Evolutionary conservation across 2,888 invertebrate species (phyloP).

Genomic region (Galerucella pusilla): DNA sequence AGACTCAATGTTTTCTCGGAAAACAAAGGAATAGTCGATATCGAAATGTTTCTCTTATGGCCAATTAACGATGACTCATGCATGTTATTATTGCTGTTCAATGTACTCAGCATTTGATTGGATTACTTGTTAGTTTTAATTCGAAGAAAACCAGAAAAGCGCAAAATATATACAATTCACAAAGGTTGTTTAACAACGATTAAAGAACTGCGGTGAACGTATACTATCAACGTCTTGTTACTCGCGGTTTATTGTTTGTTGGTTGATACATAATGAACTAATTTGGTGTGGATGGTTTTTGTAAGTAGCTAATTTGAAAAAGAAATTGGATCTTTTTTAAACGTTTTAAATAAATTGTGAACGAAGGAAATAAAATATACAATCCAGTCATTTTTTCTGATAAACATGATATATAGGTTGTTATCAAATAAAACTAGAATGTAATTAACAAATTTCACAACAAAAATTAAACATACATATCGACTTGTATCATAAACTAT

Average conservation of each 20-base stretch:
- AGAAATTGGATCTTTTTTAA: neutral
- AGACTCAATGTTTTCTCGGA: slow-evolving; percentile 29
- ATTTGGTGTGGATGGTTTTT: neutral
- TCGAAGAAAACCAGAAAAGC: neutral
- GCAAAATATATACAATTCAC: neutral
- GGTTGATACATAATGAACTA: neutral
- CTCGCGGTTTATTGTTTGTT: neutral
- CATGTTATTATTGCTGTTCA: slow-evolving; percentile 1
- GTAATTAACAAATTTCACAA: no score
- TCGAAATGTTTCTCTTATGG: slow-evolving; percentile 21
- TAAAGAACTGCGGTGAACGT: neutral
- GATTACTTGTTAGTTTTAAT: slow-evolving; percentile 10
- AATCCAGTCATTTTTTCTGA: neutral
- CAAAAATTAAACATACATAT: no score
- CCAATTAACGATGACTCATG: slow-evolving; percentile 30
- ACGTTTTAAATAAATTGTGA: neutral
- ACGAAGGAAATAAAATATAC: neutral
- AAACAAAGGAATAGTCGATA: slow-evolving; percentile 26
- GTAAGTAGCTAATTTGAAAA: neutral
- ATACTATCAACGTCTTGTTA: neutral
- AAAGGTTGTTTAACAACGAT: neutral
- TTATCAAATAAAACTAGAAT: no score
- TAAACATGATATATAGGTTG: no score
- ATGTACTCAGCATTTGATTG: neutral
- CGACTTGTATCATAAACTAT: no score